Conservation (phyloP, 2,113 vertebrate species). For the Scomber japonicus region DNA sequence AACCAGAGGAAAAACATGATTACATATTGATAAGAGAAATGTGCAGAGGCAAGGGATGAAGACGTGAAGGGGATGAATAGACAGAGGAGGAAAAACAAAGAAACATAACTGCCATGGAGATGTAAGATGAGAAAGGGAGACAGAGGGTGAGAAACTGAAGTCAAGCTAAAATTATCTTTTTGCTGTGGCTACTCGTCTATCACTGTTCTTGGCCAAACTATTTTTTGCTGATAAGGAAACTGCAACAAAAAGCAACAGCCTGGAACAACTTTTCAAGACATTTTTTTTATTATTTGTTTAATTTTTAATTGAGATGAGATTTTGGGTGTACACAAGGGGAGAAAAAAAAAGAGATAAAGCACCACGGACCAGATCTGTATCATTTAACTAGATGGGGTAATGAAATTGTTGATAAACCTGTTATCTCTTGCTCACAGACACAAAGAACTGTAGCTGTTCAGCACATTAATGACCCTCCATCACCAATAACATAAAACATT, state of each 20-base stretch:
- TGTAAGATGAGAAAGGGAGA: constrained; percentile 37
- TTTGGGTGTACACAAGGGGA: background rate
- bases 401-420: constrained; percentile 70
- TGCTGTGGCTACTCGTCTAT: constrained; percentile 30
- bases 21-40: constrained; percentile 62
- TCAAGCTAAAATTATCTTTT: constrained; percentile 42
- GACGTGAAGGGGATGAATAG: background rate
- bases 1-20: constrained; percentile 46
- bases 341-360: background rate
- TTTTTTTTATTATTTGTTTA: background rate
- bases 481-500: constrained; percentile 52
- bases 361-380: constrained; percentile 64
- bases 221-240: constrained; percentile 19
- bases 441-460: constrained; percentile 32
- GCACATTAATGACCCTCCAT: constrained; percentile 54
- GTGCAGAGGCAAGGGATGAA: constrained; percentile 16
- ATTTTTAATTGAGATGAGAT: constrained; percentile 38
- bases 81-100: constrained; percentile 9
- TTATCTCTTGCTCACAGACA: constrained; percentile 72
- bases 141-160: constrained; percentile 23
- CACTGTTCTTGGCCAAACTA: constrained; percentile 14
- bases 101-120: constrained; percentile 30
- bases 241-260: constrained; percentile 24
- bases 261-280: constrained; percentile 21
- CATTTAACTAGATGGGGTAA: constrained; percentile 73